phyloP scores from a whole-genome alignment of 2,113 vertebrate genomes.

The Psittacus erithacus region DNA sequence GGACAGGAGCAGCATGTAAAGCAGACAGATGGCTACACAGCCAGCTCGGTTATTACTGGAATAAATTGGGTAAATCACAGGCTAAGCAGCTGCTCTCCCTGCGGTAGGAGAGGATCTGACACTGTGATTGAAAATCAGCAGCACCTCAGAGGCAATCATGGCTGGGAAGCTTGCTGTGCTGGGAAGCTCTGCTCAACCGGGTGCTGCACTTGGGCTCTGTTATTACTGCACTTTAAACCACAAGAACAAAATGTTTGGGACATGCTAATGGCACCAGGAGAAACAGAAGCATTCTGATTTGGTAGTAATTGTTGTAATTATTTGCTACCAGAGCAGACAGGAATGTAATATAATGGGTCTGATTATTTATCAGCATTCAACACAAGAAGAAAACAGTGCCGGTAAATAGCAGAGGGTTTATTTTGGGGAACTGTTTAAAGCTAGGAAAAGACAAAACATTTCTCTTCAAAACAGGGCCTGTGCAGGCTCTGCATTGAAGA shows the following conservation, averaged over 20 bases:
- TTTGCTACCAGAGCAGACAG: constrained; percentile 24
- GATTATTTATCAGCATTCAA: constrained; percentile 61
- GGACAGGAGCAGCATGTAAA: not conserved
- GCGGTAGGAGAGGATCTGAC: constrained; percentile 38
- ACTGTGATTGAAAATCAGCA: constrained; percentile 58
- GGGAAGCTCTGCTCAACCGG: not conserved
- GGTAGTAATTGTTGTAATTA: constrained; percentile 59
- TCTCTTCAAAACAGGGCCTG: not conserved
- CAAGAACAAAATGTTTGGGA: constrained; percentile 67
- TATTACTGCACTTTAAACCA: constrained; percentile 41
- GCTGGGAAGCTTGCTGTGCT: constrained; percentile 36
- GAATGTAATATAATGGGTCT: constrained; percentile 38
- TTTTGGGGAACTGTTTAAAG: constrained; percentile 21
- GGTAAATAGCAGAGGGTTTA: constrained; percentile 29
- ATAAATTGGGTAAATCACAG: constrained; percentile 59
- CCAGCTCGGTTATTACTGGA: not conserved
- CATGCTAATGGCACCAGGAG: constrained; percentile 54
- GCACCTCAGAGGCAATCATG: constrained; percentile 4
- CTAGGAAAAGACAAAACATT: constrained; percentile 16
- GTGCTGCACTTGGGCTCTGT: not conserved
- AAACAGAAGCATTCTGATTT: constrained; percentile 62
- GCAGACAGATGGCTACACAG: constrained; percentile 50
- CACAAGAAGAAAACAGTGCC: constrained; percentile 35
- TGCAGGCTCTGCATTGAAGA: not conserved
- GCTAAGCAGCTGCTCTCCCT: constrained; percentile 52